Base-by-base conservation (phyloP, 2,888 invertebrate genomes). In the Drosophila histrio region DNA sequence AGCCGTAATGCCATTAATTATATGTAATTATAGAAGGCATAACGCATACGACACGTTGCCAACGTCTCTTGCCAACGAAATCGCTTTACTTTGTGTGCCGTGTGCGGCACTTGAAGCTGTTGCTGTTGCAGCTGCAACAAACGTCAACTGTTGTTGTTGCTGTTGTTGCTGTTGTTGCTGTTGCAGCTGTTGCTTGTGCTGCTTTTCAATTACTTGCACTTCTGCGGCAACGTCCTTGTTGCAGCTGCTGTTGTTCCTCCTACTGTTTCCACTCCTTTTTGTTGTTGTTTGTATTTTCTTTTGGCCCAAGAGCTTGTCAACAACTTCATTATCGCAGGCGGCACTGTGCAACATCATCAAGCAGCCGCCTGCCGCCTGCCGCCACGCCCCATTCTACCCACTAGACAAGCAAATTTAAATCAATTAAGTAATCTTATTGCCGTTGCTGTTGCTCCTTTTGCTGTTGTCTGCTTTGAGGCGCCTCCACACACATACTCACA, bases 391-490 rank as follows among this genome's bases (percentile, higher is more conserved):
- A n/a, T 19, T n/a, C 9, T 34, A 15, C 54, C 56, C 84, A 83
- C 68, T 65, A 84, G 75, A 84, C 78, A 82, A 82, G 81, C 81
- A 82, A 82, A 87, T 82, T 82, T 82, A 82, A 82, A 82, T 82
- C 81, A 82, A 82, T 82, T 82, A 82, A 82, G 81, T 82, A 87
- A 82, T 82, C 81, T 82, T 82, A 82, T 82, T 82, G 83, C 72
- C 39, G 59, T 52, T 36, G 30, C 67, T 59, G 71, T 65, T 61
- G 67, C 60, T 39, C 67, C 65, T 54, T 63, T 75, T 73, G 64
- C 61, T 32, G 71, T 64, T 86, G 86, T 61, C 76, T 83, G 62
- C 84, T 84, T 58, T 80, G 72, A 74, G 81, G 77, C 69, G 50
- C 30, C 41, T 26, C 19, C 57, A 11, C 28, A 28, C 44, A 22